Percentiles rank a stretch among this genome's conserved stretches.
Evolutionary conservation across 2,888 invertebrate species (phyloP).

Genomic region (Machimus atricapillus): DNA sequence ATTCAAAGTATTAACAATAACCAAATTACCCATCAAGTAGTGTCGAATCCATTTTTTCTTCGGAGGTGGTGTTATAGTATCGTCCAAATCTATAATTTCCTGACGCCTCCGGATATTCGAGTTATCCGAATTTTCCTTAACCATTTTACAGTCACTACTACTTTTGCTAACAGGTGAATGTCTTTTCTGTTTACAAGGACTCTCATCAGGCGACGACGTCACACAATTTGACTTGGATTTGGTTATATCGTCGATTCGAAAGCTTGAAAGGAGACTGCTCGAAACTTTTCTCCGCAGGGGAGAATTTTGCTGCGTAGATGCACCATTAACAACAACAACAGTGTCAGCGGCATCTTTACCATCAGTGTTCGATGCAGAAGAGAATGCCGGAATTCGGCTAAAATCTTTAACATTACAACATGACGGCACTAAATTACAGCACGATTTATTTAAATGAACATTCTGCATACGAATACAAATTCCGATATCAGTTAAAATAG

Average conservation of each 20-base stretch:
- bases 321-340: background rate
- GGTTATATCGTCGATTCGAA: background rate
- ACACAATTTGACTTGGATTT: background rate
- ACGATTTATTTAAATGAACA: slow-evolving; percentile 43
- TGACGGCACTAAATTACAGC: slow-evolving; percentile 38
- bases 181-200: background rate
- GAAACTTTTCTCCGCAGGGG: background rate
- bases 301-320: slow-evolving; percentile 4
- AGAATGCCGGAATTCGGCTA: slow-evolving; percentile 3
- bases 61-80: slow-evolving; percentile 65
- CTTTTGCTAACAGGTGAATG: background rate
- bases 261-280: background rate
- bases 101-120: background rate
- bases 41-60: slow-evolving; percentile 72
- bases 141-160: background rate
- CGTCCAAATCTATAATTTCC: background rate
- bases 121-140: background rate
- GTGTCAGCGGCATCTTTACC: background rate
- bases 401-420: slow-evolving; percentile 45
- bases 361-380: background rate
- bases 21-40: slow-evolving; percentile 53
- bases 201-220: background rate
- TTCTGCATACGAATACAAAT: slow-evolving; percentile 49
- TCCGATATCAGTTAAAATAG: slow-evolving; percentile 47
- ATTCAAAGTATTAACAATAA: background rate